These are phyloP conservation scores for Macrobrachium rosenbergii DNA, from an alignment of 1,140 invertebrate genomes.

Conservation along the genomic window DNA sequence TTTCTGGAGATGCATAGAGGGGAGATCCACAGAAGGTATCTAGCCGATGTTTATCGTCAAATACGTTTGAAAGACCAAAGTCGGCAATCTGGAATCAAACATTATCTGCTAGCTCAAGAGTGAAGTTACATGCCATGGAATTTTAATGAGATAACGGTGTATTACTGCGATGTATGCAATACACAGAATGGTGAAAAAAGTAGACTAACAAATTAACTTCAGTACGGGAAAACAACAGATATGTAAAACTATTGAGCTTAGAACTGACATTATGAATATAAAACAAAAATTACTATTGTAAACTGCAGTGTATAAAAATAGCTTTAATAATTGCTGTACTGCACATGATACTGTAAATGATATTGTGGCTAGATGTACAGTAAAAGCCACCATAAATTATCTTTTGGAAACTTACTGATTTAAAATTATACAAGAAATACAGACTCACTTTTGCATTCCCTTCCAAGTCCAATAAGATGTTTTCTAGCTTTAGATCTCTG, in stretches of 20 bases:
- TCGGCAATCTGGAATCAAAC: conserved; percentile 87
- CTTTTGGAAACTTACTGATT: neutral
- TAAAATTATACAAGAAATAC: neutral
- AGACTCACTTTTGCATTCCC: conserved; percentile 90
- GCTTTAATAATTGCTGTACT: too few species aligned
- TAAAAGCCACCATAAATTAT: too few species aligned
- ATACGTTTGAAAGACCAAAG: conserved; percentile 98
- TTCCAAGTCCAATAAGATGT: conserved; percentile 95
- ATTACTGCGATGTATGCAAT: too few species aligned
- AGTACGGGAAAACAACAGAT: neutral
- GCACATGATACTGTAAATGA: too few species aligned
- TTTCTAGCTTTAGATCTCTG: conserved; percentile 98
- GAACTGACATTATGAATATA: too few species aligned
- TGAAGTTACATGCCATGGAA: too few species aligned
- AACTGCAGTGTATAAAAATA: too few species aligned
- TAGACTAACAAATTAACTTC: neutral
- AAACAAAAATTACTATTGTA: too few species aligned
- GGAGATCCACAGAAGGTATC: conserved; percentile 98
- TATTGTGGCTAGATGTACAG: too few species aligned
- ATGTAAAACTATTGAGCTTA: too few species aligned
- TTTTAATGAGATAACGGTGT: too few species aligned
- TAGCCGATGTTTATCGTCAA: conserved; percentile 88
- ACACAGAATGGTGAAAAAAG: neutral
- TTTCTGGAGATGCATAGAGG: conserved; percentile 98
- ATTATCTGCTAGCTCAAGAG: too few species aligned